Evolutionary conservation across 1,140 invertebrate species (phyloP).

Genomic region (Lineus longissimus): DNA sequence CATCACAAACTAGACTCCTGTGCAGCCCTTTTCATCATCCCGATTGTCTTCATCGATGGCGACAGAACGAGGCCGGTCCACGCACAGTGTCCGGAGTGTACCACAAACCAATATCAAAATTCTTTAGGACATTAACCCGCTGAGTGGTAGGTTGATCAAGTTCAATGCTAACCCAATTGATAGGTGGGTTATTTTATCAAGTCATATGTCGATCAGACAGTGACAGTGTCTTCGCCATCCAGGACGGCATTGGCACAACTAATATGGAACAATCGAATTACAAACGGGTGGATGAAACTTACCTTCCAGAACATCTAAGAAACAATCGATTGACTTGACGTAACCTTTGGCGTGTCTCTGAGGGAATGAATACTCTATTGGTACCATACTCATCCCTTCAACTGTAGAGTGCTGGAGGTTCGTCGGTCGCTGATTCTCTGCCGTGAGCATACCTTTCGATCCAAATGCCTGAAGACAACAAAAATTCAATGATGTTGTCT

Average conservation of each 20-base stretch:
- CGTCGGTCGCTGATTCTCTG: slow-evolving; percentile 60
- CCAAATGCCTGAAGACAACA: slow-evolving; percentile 54
- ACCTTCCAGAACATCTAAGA: background rate
- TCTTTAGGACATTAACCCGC: no score
- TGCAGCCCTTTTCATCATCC: no score
- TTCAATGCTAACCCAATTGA: no score
- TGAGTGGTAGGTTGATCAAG: no score
- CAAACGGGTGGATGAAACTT: background rate
- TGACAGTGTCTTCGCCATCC: background rate
- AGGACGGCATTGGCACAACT: no score
- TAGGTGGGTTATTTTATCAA: no score
- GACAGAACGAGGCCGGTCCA: no score
- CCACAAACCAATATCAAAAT: no score
- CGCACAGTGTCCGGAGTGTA: no score
- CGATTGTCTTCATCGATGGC: no score
- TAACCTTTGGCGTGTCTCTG: background rate
- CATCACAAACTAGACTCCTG: no score
- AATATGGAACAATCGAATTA: no score
- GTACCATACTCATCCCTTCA: background rate
- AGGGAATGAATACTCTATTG: background rate
- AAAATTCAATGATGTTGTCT: background rate
- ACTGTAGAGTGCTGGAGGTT: slow-evolving; percentile 33
- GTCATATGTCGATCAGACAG: background rate
- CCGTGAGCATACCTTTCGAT: slow-evolving; percentile 60
- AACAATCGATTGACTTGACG: background rate